Evolutionary conservation across 2,888 invertebrate genomes (phyloP), one percentile per base, ranked within the genome.

Genomic region (Drosophila differens): DNA sequence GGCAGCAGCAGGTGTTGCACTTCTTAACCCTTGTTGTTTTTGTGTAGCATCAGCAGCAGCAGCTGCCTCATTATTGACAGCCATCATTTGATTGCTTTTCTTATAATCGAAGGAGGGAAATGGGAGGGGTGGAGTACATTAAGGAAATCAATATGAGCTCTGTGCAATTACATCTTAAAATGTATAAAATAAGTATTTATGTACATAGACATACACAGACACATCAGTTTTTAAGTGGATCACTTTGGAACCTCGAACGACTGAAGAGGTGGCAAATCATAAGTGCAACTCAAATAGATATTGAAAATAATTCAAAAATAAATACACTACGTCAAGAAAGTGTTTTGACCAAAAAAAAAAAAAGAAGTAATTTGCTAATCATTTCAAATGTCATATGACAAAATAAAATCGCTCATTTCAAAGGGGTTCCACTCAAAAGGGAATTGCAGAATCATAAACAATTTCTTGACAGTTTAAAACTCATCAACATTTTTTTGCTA

Each of bases 1-100:
- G 10, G 35, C 35, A 54, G 37, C 54, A 64, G 74, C 77, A 77
- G 77, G 77, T 77, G 77, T 63, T 77, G 76, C 67, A 57, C 49
- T 49, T 61, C 44, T 52, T 25, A 35, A 28, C 30, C n/a, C 39
- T 30, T 28, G 54, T 44, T 44, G 10, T 63, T 30, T 12, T 35
- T 44, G 39, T 25, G 19, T 58, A 22, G 28, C 33, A 60, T 67
- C 72, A 63, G 63, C 49, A 57, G 16, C 33, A 25, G 47, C 47
- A 61, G 68, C 73, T 68, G 73, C 60, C 61, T 30, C 44, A 25
- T 35, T 49, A 61, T 47, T 49, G 33, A 47, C 53, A 60, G 19
- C 28, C 30, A 30, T 35, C 57, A 30, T 57, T 49, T 58, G 57
- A 63, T 25, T 58, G 57, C 28, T 30, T 39, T 16, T 57, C 63